Base-by-base conservation (phyloP, 2,797 vertebrate species). In the Paguma larvata region DNA sequence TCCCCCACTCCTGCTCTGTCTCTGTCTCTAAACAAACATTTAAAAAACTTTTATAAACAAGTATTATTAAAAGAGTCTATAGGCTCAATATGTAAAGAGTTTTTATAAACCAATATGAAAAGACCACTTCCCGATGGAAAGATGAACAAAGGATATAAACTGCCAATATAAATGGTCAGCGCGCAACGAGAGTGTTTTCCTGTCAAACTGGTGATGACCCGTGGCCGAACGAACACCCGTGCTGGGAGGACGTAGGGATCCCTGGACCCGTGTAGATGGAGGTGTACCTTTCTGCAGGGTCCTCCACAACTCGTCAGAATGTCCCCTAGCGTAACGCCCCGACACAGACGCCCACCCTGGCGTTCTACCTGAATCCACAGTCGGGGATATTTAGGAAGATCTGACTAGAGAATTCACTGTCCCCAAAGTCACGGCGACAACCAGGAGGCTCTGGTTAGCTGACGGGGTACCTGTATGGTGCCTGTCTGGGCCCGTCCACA, bases 301-400 rank as follows among this genome's bases (percentile, higher is more conserved):
- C 3, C 6, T 19, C 1, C 34, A 38, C n/a, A 32, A 6, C n/a
- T 2, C 59, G 0, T 10, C 30, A 32, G 13, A 46, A 21, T 3
- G 27, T 6, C 59, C 46, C 27, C 4, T 11, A 18, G 65, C 1
- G 11, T 1, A 27, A 30, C 21, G 27, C n/a, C 73, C 85, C 51
- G 73, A 51, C 44, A 21, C 16, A 7, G 16, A 41, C 11, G 23
- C 67, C 59, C 27, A 1, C 18, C 11, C 46, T 21, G 86, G 32
- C 10, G 1, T 21, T 87, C 38, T 25, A 10, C 27, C 51, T 48
- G 46, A 18, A 11, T 16, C 86, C 62, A 48, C 11, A 13, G 16
- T 34, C n/a, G 18, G 72, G 32, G 41, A 59, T 63, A 34, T 51
- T 75, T 65, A 51, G n/a, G 65, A 65, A 92, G 82, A 67, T 65